Conservation (phyloP, 2,888 invertebrate species). For the Aspidapion aeneum region DNA sequence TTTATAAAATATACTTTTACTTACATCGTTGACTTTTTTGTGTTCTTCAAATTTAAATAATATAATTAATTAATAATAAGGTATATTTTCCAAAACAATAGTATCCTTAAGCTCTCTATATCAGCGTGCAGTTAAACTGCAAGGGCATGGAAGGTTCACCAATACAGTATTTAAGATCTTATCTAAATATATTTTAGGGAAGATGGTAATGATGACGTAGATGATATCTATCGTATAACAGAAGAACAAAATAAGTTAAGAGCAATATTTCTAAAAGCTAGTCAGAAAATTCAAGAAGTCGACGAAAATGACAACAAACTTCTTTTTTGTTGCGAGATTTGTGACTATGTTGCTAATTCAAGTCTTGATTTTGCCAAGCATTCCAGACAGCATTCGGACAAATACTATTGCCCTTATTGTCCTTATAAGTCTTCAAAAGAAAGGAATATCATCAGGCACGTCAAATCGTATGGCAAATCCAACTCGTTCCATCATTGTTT, state of each 20-base stretch:
- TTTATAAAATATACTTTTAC: too few relatives aligned
- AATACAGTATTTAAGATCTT: too few relatives aligned
- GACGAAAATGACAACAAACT: slow-evolving; percentile 37
- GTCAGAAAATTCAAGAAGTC: slow-evolving; percentile 29
- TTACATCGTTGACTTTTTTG: too few relatives aligned
- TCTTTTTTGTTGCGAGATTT: slow-evolving; percentile 49
- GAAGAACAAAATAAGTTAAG: not conserved
- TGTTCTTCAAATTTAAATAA: too few relatives aligned
- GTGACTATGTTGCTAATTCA: slow-evolving; percentile 51
- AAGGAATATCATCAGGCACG: slow-evolving; percentile 31
- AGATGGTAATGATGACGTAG: too few relatives aligned
- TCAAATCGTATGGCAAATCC: slow-evolving; percentile 25
- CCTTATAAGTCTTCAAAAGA: slow-evolving; percentile 32
- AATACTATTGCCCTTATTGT: slow-evolving; percentile 42
- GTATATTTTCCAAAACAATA: too few relatives aligned
- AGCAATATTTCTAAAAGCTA: slow-evolving; percentile 8
- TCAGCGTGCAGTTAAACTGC: too few relatives aligned
- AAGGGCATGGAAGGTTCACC: too few relatives aligned
- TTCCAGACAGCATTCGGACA: slow-evolving; percentile 38
- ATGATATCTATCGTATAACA: too few relatives aligned
- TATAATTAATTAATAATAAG: too few relatives aligned
- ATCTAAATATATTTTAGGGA: too few relatives aligned
- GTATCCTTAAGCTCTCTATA: too few relatives aligned
- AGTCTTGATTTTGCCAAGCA: slow-evolving; percentile 41
- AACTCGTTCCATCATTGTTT: slow-evolving; percentile 24